A percentile compares a stretch with the other conserved stretches of the same genome.
Conservation (phyloP, 2,797 vertebrate species). For the Oryzias dopingdopingensis region DNA sequence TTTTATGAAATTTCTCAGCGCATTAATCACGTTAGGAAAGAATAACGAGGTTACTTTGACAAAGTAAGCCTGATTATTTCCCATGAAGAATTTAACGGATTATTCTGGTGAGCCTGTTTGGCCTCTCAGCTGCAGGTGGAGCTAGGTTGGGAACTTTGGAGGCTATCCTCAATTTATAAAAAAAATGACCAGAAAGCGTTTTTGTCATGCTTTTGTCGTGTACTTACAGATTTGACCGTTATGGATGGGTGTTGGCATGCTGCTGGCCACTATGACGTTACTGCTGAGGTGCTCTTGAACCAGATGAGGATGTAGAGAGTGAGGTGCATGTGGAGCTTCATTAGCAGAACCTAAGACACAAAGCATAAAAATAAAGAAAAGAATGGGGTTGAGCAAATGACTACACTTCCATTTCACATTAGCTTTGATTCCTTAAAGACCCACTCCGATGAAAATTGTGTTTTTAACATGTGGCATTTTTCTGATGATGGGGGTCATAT, state of each 20-base stretch:
- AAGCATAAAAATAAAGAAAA: slow-evolving; percentile 12
- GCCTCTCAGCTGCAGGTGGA: slow-evolving; percentile 55
- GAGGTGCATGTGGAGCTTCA: slow-evolving; percentile 90
- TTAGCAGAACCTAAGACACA: slow-evolving; percentile 86
- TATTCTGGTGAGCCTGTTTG: slow-evolving; percentile 67
- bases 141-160: slow-evolving; percentile 17
- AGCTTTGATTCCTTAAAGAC: too few relatives aligned
- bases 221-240: slow-evolving; percentile 98
- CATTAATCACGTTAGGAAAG: slow-evolving; percentile 72
- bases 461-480: too few relatives aligned
- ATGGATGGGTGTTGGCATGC: slow-evolving; percentile 89
- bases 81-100: slow-evolving; percentile 70
- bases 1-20: slow-evolving; percentile 76
- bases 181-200: neutral
- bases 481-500: too few relatives aligned
- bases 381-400: neutral
- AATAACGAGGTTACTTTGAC: slow-evolving; percentile 78
- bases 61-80: slow-evolving; percentile 79
- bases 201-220: neutral
- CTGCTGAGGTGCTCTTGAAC: slow-evolving; percentile 96
- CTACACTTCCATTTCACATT: too few relatives aligned
- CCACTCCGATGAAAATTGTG: too few relatives aligned
- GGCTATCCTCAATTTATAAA: slow-evolving; percentile 13
- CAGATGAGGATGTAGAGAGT: slow-evolving; percentile 95
- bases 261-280: slow-evolving; percentile 93